These are phyloP conservation scores for Myripristis murdjan DNA, from an alignment of 2,797 vertebrate species.

Conservation along the genomic window DNA sequence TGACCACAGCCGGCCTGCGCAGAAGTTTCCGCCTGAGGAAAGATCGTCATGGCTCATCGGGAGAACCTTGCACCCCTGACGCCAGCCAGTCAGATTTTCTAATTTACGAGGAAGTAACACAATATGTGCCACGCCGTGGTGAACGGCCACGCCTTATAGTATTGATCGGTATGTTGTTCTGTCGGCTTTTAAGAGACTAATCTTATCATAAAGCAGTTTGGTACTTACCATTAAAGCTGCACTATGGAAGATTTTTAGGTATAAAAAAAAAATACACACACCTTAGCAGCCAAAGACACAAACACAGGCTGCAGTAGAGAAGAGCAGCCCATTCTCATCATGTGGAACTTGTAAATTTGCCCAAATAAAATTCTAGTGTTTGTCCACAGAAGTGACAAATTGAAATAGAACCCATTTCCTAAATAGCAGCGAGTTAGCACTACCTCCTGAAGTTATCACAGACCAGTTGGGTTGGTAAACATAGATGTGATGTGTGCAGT, in stretches of 20 bases:
- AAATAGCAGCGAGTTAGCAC: too few species aligned
- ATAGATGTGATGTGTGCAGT: too few species aligned
- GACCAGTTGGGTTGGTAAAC: too few species aligned
- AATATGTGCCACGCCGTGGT: conserved; percentile 86
- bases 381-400: background rate
- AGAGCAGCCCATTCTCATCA: too few species aligned
- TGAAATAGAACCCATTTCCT: too few species aligned
- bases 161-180: conserved; percentile 87
- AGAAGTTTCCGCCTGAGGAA: conserved; percentile 91
- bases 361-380: too few species aligned
- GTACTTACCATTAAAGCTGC: background rate
- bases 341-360: too few species aligned
- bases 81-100: conserved; percentile 82
- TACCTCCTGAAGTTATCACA: too few species aligned
- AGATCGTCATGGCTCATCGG: conserved; percentile 81
- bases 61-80: conserved; percentile 79
- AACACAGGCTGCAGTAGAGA: too few species aligned
- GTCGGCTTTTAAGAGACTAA: background rate
- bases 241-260: too few species aligned
- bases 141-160: conserved; percentile 92
- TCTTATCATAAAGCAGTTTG: background rate
- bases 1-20: conserved; percentile 88
- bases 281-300: too few species aligned
- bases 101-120: conserved; percentile 93
- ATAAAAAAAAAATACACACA: background rate